These are phyloP conservation scores for Eupithecia insigniata DNA, from an alignment of 2,888 invertebrate genomes.

Conservation along the genomic window DNA sequence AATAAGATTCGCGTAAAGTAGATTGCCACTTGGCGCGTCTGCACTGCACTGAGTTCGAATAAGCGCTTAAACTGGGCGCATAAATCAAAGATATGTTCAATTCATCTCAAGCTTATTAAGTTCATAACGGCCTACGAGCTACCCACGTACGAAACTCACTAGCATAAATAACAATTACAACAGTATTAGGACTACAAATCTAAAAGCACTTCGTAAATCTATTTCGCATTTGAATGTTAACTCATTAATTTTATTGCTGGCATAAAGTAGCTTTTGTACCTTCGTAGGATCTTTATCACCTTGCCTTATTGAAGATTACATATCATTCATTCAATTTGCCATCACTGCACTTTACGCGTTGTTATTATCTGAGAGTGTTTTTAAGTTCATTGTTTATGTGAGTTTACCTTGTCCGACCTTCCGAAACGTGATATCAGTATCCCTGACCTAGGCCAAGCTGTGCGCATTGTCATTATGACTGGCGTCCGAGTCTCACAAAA, in stretches of 20 bases:
- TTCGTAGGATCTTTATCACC: slow-evolving; percentile 19
- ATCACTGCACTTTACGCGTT: not conserved
- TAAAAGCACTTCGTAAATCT: slow-evolving; percentile 47
- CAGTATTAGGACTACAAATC: slow-evolving; percentile 46
- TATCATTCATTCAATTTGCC: not conserved
- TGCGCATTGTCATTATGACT: slow-evolving; percentile 61
- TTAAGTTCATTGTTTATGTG: slow-evolving; percentile 14
- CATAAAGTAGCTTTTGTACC: slow-evolving; percentile 30
- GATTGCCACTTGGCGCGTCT: slow-evolving; percentile 43
- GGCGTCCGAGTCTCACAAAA: slow-evolving; percentile 63
- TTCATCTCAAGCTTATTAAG: slow-evolving; percentile 48
- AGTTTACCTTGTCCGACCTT: slow-evolving; percentile 31
- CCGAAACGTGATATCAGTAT: slow-evolving; percentile 45
- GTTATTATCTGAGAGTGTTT: not conserved
- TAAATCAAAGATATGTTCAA: slow-evolving; percentile 48
- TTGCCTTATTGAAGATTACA: slow-evolving; percentile 10
- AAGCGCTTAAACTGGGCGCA: slow-evolving; percentile 43
- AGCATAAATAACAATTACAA: slow-evolving; percentile 49
- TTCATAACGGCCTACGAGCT: slow-evolving; percentile 46
- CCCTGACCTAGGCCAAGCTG: slow-evolving; percentile 67
- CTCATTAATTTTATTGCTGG: slow-evolving; percentile 38
- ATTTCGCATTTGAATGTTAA: slow-evolving; percentile 43
- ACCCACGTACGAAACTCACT: slow-evolving; percentile 45
- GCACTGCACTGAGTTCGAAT: slow-evolving; percentile 36
- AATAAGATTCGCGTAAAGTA: slow-evolving; percentile 54